Conservation (phyloP, 2,888 invertebrate genomes). For the Euclidia mi region DNA sequence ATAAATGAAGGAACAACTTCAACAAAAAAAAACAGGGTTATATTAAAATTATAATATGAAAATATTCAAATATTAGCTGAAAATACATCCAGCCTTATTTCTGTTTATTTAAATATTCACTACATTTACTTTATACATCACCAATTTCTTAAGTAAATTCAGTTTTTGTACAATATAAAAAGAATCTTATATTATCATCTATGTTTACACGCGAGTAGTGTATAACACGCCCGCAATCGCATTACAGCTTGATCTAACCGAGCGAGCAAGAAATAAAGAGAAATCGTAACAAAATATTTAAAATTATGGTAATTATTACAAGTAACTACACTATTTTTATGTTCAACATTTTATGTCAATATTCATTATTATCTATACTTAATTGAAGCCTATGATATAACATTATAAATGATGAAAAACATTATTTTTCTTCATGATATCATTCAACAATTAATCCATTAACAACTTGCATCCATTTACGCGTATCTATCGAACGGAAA, state of each 20-base stretch:
- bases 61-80: conserved; percentile 89
- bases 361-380: conserved; percentile 88
- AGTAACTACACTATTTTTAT: conserved; percentile 87
- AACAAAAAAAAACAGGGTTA: conserved; percentile 89
- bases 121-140: conserved; percentile 90
- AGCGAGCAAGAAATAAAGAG: conserved; percentile 82
- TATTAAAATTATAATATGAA: conserved; percentile 90
- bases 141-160: conserved; percentile 90
- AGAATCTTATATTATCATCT: conserved; percentile 88
- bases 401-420: conserved; percentile 87
- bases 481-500: conserved; percentile 76
- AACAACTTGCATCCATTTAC: conserved; percentile 81
- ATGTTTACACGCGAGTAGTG: conserved; percentile 83
- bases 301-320: conserved; percentile 88
- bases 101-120: conserved; percentile 89
- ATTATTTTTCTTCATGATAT: conserved; percentile 80
- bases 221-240: conserved; percentile 80
- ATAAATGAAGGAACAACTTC: conserved; percentile 84
- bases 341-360: conserved; percentile 90
- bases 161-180: conserved; percentile 90
- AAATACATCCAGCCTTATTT: conserved; percentile 87
- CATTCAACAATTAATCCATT: conserved; percentile 87
- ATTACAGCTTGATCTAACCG: conserved; percentile 84
- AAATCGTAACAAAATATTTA: conserved; percentile 88
- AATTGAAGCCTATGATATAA: conserved; percentile 86